Evolutionary conservation across 2,888 invertebrate species (phyloP), one percentile per base, ranked within the genome.

Genomic region (Ophion ellenae): DNA sequence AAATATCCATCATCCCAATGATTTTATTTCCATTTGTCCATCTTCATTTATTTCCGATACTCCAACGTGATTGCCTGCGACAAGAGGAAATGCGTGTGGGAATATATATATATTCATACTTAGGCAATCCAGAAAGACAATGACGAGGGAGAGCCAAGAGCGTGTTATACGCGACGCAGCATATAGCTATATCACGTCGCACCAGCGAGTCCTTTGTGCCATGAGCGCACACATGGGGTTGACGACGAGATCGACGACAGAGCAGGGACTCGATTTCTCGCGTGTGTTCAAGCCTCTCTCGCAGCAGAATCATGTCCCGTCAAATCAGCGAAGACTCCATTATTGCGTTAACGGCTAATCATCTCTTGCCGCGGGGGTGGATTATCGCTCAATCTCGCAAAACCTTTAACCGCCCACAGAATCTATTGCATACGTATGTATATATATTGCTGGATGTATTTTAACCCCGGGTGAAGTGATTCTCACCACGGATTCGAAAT

Each of bases 291-390:
- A n/a, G n/a, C 70, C 86, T 79, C 80, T 85, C 84, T 81, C 71
- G 81, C 70, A 67, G 53, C 86, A 86, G 84, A 70, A 82, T 83
- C 87, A 82, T 89, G 88, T 86, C 89, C 88, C 89, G 87, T 88
- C 90, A 87, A 87, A 89, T 87, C 67, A 66, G 63, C 84, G 70
- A 63, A 75, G 81, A 64, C 89, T 85, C 90, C 88, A 91, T 91
- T 91, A 91, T 91, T 85, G 87, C 86, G 90, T 91, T 91, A 91
- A 90, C 89, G 89, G 90, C 90, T 90, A 91, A 91, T 91, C 90
- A 90, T 85, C 89, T 88, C 89, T 88, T 83, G 86, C 87, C 86
- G 77, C 67, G 73, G 45, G 61, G 83, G 59, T 70, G 71, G 85
- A 87, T 82, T 79, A 84, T 81, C 83, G 76, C 76, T 75, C 81